Percentiles rank a stretch among this genome's conserved stretches.
phyloP scores from a whole-genome alignment of 1,140 invertebrate species.

The Tetramorium alpestre region DNA sequence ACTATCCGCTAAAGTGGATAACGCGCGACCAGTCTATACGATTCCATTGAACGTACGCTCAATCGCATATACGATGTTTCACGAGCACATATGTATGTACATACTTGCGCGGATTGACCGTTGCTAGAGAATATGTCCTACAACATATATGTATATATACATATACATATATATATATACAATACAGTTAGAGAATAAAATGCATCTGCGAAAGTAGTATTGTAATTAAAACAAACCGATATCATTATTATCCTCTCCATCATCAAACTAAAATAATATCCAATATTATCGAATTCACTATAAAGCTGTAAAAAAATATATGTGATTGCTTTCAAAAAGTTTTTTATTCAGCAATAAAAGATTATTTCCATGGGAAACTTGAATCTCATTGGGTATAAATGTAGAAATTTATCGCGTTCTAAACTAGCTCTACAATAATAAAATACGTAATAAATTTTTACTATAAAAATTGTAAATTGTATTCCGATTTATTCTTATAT shows the following conservation, averaged over 20 bases:
- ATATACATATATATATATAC: too few relatives aligned
- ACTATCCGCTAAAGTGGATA: constrained; percentile 74
- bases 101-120: constrained; percentile 36
- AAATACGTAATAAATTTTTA: background rate
- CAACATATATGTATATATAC: background rate
- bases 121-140: constrained; percentile 26
- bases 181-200: background rate
- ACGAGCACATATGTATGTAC: constrained; percentile 13
- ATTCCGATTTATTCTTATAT: background rate
- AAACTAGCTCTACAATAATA: background rate
- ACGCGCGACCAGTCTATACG: constrained; percentile 53
- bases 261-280: background rate
- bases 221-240: constrained; percentile 36
- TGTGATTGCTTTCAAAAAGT: background rate
- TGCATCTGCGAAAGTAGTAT: background rate
- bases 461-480: background rate
- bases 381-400: too few relatives aligned
- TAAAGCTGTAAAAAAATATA: background rate
- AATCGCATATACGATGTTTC: constrained; percentile 30
- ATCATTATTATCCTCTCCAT: background rate
- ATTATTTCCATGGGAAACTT: background rate
- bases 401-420: too few relatives aligned
- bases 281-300: background rate
- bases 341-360: background rate
- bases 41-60: constrained; percentile 57